phyloP scores from a whole-genome alignment of 2,888 invertebrate genomes.

The Mythimna ferrago region DNA sequence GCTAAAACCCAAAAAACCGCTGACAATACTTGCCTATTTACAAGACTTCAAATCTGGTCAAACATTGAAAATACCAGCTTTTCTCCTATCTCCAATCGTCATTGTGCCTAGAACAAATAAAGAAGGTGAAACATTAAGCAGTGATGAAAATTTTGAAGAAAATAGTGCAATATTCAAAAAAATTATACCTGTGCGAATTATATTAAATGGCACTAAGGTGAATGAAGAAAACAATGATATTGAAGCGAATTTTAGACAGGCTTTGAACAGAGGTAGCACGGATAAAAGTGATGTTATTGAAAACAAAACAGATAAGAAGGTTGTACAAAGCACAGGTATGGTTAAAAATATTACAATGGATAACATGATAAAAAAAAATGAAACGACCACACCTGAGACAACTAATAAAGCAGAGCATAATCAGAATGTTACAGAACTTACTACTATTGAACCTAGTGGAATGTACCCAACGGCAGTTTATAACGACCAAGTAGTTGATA shows the following conservation, averaged over 20 bases:
- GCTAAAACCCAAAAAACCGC: constrained; percentile 2
- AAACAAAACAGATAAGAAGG: constrained; percentile 13
- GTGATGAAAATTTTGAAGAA: constrained; percentile 2
- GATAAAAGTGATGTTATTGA: constrained; percentile 10
- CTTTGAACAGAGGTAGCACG: constrained; percentile 63
- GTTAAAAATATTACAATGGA: background rate
- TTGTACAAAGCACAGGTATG: background rate
- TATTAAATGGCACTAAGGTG: constrained; percentile 6
- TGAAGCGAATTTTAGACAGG: constrained; percentile 66
- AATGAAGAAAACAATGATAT: constrained; percentile 61
- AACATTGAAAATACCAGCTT: constrained; percentile 36
- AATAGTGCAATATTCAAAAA: constrained; percentile 2
- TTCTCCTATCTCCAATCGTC: constrained; percentile 53
- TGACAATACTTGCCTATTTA: constrained; percentile 31
- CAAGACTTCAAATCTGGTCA: constrained; percentile 16
- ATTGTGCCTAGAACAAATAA: constrained; percentile 34
- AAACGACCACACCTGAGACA: background rate
- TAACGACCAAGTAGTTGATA: constrained; percentile 52
- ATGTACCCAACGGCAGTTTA: constrained; percentile 53
- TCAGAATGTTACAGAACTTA: constrained; percentile 33
- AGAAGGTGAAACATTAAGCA: background rate
- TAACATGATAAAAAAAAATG: constrained; percentile 2
- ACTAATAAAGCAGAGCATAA: constrained; percentile 24
- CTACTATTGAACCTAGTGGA: constrained; percentile 48
- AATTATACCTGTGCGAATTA: constrained; percentile 16